A percentile compares a stretch with the other conserved stretches of the same genome.
Evolutionary conservation across 1,140 invertebrate genomes (phyloP).

Genomic region (Prorops nasuta): DNA sequence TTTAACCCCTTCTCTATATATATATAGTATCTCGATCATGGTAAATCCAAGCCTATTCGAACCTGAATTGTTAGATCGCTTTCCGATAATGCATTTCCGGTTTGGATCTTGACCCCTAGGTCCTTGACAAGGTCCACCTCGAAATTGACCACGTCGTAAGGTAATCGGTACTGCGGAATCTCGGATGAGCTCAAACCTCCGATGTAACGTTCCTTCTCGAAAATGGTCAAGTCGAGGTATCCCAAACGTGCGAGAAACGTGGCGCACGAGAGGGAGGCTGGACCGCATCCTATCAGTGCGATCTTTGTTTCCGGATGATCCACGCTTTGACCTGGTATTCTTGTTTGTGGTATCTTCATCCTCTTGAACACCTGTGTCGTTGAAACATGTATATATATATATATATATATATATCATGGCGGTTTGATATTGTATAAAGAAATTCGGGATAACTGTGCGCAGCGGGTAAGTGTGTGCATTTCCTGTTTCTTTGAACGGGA

Average conservation of each 20-base stretch:
- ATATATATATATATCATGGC: no score
- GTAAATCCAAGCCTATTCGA: no score
- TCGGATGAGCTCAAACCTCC: constrained; percentile 93
- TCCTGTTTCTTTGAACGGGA: not conserved
- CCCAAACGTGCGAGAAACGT: constrained; percentile 92
- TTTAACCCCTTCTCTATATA: constrained; percentile 1
- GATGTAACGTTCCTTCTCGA: constrained; percentile 83
- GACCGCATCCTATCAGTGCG: constrained; percentile 90
- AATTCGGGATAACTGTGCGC: no score
- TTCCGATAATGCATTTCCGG: constrained; percentile 62
- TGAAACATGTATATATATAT: constrained; percentile 3
- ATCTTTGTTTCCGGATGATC: constrained; percentile 74
- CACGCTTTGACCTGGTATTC: constrained; percentile 64
- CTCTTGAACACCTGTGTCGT: constrained; percentile 78
- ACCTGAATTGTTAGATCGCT: constrained; percentile 73
- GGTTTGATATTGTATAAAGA: not conserved
- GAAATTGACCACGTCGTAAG: constrained; percentile 89
- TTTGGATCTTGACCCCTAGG: constrained; percentile 85
- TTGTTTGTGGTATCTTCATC: constrained; percentile 87
- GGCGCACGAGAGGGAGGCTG: constrained; percentile 95
- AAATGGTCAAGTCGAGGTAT: constrained; percentile 89
- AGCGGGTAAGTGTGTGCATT: no score
- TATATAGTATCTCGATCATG: no score
- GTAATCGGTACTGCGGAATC: constrained; percentile 95
- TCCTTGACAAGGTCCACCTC: constrained; percentile 90